These are phyloP conservation scores for Brevimyrus niger DNA, from an alignment of 2,113 vertebrate genomes.

Conservation along the genomic window DNA sequence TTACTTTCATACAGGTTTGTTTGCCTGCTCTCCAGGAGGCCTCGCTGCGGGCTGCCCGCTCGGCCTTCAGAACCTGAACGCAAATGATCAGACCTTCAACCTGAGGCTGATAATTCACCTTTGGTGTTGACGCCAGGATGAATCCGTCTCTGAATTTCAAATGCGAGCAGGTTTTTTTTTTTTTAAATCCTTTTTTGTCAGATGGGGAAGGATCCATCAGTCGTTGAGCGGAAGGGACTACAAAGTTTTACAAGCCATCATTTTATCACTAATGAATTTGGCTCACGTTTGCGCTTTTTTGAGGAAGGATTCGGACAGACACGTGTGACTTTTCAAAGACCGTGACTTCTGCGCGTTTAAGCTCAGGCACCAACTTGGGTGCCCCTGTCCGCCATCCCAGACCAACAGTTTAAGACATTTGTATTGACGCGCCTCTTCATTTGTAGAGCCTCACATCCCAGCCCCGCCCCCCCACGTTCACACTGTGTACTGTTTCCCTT, in stretches of 20 bases:
- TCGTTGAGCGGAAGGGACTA: background rate
- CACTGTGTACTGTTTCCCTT: background rate
- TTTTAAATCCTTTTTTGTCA: background rate
- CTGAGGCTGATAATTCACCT: slow-evolving; percentile 56
- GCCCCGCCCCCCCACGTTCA: background rate
- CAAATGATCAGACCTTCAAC: slow-evolving; percentile 58
- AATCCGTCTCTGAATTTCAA: background rate
- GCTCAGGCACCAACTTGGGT: background rate
- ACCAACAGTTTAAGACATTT: background rate
- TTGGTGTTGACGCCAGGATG: slow-evolving; percentile 18
- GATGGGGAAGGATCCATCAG: background rate
- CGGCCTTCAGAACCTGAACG: slow-evolving; percentile 60
- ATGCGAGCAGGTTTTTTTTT: background rate
- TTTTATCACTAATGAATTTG: slow-evolving; percentile 2
- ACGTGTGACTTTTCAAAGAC: background rate
- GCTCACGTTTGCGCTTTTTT: background rate
- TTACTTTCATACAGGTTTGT: slow-evolving; percentile 69
- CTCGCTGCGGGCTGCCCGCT: slow-evolving; percentile 60
- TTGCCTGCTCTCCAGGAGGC: slow-evolving; percentile 64
- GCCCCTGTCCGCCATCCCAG: background rate
- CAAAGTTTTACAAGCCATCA: background rate
- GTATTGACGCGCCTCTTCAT: background rate
- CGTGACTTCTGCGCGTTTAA: background rate
- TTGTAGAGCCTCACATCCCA: background rate
- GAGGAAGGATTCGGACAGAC: background rate